phyloP scores from a whole-genome alignment of 2,113 vertebrate species.

The Tautogolabrus adspersus region DNA sequence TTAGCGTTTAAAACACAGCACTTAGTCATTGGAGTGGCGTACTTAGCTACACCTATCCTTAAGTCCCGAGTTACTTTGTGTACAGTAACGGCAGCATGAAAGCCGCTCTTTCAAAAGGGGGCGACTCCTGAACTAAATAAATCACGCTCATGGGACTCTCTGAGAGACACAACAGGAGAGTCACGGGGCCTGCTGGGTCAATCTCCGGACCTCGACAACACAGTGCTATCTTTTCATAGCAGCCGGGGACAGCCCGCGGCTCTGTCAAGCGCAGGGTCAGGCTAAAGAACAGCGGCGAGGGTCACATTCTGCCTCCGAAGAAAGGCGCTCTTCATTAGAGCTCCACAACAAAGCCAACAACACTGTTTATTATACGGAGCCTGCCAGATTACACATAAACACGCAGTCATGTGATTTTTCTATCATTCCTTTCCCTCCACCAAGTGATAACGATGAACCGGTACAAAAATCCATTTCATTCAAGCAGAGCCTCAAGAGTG shows the following conservation, averaged over 20 bases:
- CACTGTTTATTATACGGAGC: conserved; percentile 27
- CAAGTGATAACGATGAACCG: background rate
- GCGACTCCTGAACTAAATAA: conserved; percentile 67
- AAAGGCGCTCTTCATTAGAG: conserved; percentile 61
- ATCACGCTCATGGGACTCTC: conserved; percentile 68
- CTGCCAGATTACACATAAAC: conserved; percentile 34
- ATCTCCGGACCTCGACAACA: conserved; percentile 47
- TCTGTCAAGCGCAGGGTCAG: conserved; percentile 58
- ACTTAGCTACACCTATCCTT: conserved; percentile 37
- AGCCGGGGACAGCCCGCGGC: conserved; percentile 54
- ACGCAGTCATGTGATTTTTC: conserved; percentile 29
- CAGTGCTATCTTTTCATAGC: conserved; percentile 76
- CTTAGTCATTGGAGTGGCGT: conserved; percentile 28
- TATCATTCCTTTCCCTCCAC: conserved; percentile 13
- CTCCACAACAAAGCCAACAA: conserved; percentile 35
- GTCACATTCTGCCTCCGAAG: conserved; percentile 61
- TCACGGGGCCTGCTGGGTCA: conserved; percentile 70
- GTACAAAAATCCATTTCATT: conserved; percentile 10
- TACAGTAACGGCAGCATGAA: conserved; percentile 32
- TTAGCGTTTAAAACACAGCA: conserved; percentile 31
- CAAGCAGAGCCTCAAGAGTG: conserved; percentile 28
- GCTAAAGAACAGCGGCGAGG: conserved; percentile 58
- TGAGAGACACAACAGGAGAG: conserved; percentile 64
- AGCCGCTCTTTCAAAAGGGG: conserved; percentile 47
- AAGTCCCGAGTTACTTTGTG: conserved; percentile 16